Conservation (phyloP, 92 coral and sea anemone genomes). For the Umimayanthus chanpuru region DNA sequence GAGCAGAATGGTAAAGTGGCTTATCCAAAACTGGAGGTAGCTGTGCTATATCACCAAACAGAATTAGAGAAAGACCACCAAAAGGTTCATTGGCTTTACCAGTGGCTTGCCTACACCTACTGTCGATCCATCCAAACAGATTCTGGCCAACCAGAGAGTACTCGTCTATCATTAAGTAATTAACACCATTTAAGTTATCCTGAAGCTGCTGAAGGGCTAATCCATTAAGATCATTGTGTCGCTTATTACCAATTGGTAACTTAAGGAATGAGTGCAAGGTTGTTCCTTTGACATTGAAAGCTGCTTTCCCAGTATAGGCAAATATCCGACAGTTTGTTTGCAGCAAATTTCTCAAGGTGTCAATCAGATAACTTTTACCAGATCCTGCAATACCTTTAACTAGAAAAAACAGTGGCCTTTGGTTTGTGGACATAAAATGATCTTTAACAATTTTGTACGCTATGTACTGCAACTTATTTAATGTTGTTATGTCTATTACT, state of each 20-base stretch:
- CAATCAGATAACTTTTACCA: constrained; percentile 48
- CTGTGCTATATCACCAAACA: constrained; percentile 52
- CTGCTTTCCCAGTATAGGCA: constrained; percentile 51
- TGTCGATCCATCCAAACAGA: constrained; percentile 1
- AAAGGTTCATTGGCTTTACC: constrained; percentile 36
- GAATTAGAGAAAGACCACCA: constrained; percentile 46
- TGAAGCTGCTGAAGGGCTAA: constrained; percentile 45
- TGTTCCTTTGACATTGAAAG: constrained; percentile 47
- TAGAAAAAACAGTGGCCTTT: constrained; percentile 34
- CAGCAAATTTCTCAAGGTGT: constrained; percentile 40
- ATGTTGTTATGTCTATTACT: too few species aligned
- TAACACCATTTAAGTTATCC: constrained; percentile 7
- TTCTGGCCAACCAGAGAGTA: too few species aligned
- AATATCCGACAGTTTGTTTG: constrained; percentile 44
- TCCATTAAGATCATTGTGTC: constrained; percentile 40
- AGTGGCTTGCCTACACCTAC: constrained; percentile 46
- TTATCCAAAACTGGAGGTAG: constrained; percentile 25
- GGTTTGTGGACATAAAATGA: constrained; percentile 4
- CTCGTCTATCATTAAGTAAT: too few species aligned
- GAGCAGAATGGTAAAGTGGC: constrained; percentile 40
- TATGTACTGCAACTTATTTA: constrained; percentile 1
- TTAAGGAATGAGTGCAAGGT: constrained; percentile 45
- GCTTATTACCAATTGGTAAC: constrained; percentile 39
- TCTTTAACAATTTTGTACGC: constrained; percentile 21
- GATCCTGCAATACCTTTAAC: constrained; percentile 45